phyloP scores from a whole-genome alignment of 2,113 vertebrate genomes.

The Falco punctatus region DNA sequence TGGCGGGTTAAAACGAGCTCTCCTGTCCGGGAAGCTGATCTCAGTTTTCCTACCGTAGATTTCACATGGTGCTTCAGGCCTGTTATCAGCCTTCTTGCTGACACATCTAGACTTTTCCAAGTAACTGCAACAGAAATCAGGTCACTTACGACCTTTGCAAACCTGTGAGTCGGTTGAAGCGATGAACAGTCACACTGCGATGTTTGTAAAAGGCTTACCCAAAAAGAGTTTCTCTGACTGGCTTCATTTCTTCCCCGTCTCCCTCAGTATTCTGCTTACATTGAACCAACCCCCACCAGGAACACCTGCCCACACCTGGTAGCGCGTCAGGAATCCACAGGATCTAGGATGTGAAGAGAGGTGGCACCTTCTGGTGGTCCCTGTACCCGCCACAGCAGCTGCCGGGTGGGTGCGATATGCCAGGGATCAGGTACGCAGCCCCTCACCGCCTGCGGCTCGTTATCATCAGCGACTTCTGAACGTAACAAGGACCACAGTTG shows the following conservation, averaged over 20 bases:
- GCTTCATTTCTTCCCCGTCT: no score
- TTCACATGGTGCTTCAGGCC: not conserved
- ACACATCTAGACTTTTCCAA: not conserved
- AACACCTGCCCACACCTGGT: no score
- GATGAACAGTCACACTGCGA: not conserved
- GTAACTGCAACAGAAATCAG: not conserved
- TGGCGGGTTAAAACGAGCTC: not conserved
- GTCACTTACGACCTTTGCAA: not conserved
- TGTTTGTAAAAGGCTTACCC: not conserved
- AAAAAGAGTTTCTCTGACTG: rapidly evolving
- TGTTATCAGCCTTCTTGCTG: not conserved
- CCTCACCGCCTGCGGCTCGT: rapidly evolving
- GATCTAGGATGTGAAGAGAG: rapidly evolving
- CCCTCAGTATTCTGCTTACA: not conserved
- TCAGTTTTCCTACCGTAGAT: not conserved
- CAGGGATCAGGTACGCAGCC: rapidly evolving
- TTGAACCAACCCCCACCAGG: no score
- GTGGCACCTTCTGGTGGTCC: not conserved
- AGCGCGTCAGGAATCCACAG: rapidly evolving
- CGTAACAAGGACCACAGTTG: rapidly evolving
- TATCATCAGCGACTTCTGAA: rapidly evolving
- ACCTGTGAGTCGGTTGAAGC: not conserved
- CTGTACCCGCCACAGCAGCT: rapidly evolving
- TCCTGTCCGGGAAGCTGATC: no score
- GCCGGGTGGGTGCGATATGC: rapidly evolving